Evolutionary conservation across 2,113 vertebrate genomes (phyloP).

Genomic region (Cyanocitta stelleri): DNA sequence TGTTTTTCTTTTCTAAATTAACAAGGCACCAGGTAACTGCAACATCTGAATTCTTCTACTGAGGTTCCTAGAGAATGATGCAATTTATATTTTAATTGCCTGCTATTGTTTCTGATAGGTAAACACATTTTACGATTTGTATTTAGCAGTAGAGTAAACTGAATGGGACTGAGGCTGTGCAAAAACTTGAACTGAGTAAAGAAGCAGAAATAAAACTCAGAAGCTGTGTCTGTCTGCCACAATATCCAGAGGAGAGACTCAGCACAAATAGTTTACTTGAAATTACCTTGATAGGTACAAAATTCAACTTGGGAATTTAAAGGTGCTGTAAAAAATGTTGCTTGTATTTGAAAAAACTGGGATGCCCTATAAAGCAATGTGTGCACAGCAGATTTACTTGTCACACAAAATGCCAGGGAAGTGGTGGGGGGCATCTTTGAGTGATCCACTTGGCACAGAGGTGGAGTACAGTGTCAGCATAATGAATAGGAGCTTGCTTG

Average conservation of each 20-base stretch:
- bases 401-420: slow-evolving; percentile 52
- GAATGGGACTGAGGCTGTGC: neutral
- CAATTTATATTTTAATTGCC: neutral
- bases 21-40: neutral
- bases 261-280: neutral
- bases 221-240: neutral
- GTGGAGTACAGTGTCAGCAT: slow-evolving; percentile 60
- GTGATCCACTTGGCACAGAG: slow-evolving; percentile 58
- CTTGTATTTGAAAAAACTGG: neutral
- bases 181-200: neutral
- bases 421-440: slow-evolving; percentile 61
- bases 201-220: neutral
- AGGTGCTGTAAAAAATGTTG: neutral
- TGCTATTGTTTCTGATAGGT: neutral
- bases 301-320: neutral
- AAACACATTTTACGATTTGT: neutral
- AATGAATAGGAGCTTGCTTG: slow-evolving; percentile 55
- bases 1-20: neutral
- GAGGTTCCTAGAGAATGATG: neutral
- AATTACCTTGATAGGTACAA: neutral
- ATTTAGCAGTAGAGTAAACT: neutral
- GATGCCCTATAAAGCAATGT: slow-evolving; percentile 34
- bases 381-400: slow-evolving; percentile 58
- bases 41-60: neutral
- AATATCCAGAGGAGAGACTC: neutral